Base-by-base conservation (phyloP, 2,888 invertebrate species). In the Itoplectis maculator region DNA sequence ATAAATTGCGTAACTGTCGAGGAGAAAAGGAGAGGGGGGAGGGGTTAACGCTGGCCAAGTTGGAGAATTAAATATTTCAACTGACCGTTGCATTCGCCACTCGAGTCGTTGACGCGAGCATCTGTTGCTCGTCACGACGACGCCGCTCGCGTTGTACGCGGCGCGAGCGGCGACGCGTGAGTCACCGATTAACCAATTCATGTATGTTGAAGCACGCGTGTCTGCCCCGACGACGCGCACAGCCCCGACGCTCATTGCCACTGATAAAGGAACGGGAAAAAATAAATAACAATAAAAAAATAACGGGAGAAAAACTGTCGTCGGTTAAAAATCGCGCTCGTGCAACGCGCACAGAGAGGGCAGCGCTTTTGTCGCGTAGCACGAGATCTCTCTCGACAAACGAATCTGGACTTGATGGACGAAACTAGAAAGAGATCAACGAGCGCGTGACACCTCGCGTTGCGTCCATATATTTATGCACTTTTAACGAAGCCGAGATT, bases 121-220 rank as follows among this genome's bases (percentile, higher is more conserved):
- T 74, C 73, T 74, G 63, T 61, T 73, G 47, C 20, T 63, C 51
- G 51, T 65, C 65, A 65, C 29, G n/a, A n/a, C n/a, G n/a, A n/a
- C n/a, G n/a, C n/a, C n/a, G n/a, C n/a, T n/a, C n/a, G n/a, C n/a
- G n/a, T 51, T 15, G 23, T 18, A 13, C 61, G 9, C 49, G 49
- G 18, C n/a, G 66, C 56, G 15, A 68, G 23, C n/a, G n/a, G 42
- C 59, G 18, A 20, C 29, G 20, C 35, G 29, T 73, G 79, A 79
- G 79, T 79, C 79, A 79, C 68, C 74, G 79, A 74, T 79, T 79
- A 74, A 74, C 61, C 65, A 74, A 68, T 61, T 73, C 37, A 54
- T 61, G 68, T 29, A 56, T 79, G 35, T 47, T 40, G 23, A 54
- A 54, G 40, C 51, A 63, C 51, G 51, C 56, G 23, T n/a, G n/a